Evolutionary conservation across 2,888 invertebrate genomes (phyloP).

Genomic region (Drepana falcataria): DNA sequence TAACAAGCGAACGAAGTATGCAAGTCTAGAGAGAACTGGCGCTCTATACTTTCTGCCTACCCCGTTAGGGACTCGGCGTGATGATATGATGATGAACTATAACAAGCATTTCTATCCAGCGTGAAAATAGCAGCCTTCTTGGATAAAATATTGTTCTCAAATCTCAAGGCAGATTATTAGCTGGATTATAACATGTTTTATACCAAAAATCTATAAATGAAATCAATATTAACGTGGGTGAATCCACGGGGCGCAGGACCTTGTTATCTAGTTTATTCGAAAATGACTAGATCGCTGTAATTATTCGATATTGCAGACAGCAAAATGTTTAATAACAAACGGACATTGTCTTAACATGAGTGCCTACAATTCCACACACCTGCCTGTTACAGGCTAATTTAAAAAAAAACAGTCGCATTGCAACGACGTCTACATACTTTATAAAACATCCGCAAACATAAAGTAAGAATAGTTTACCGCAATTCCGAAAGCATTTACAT

Average conservation of each 20-base stretch:
- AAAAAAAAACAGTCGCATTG: not conserved
- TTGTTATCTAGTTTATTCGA: not conserved
- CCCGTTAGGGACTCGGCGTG: no score
- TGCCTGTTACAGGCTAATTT: not conserved
- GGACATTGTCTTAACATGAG: not conserved
- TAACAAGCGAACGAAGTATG: no score
- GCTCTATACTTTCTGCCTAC: no score
- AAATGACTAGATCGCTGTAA: not conserved
- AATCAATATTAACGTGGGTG: no score
- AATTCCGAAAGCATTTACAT: not conserved
- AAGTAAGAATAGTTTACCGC: not conserved
- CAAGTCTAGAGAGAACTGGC: no score
- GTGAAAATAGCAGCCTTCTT: no score
- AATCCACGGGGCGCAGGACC: not conserved
- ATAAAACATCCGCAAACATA: not conserved
- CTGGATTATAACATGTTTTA: no score
- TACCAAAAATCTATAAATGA: no score
- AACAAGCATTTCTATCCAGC: no score
- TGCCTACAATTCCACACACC: not conserved
- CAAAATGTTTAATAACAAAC: not conserved
- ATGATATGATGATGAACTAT: no score
- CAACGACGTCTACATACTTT: not conserved
- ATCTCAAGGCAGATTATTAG: no score
- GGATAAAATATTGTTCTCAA: no score
- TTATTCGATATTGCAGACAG: not conserved